Evolutionary conservation across 2,797 vertebrate genomes (phyloP).

Genomic region (Botia almorhae): DNA sequence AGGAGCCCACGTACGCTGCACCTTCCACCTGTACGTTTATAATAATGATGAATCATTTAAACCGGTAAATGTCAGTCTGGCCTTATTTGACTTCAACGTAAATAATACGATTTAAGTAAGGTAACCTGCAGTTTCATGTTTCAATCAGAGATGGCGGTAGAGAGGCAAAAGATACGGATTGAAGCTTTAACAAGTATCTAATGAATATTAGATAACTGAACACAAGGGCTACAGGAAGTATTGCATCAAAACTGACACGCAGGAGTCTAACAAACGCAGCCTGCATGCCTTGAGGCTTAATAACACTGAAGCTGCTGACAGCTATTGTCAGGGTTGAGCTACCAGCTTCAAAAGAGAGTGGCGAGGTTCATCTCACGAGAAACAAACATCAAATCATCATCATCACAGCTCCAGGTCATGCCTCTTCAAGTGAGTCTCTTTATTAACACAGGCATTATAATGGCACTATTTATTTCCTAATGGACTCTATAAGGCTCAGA

Average conservation of each 20-base stretch:
- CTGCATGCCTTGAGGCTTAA: slow-evolving; percentile 19
- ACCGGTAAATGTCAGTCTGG: too few species aligned
- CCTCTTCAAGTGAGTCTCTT: neutral
- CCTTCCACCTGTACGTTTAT: slow-evolving; percentile 87
- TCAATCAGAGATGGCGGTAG: too few species aligned
- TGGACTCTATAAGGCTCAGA: slow-evolving; percentile 4
- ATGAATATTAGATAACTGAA: too few species aligned
- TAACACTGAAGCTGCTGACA: neutral
- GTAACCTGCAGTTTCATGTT: too few species aligned
- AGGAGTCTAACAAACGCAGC: neutral
- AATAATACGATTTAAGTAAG: too few species aligned
- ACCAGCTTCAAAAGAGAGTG: slow-evolving; percentile 23
- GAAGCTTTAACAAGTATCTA: too few species aligned
- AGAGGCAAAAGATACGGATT: too few species aligned
- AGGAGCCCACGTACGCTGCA: slow-evolving; percentile 89
- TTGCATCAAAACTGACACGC: too few species aligned
- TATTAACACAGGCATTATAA: neutral
- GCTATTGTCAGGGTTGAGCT: neutral
- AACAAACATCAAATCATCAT: slow-evolving; percentile 45
- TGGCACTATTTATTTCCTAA: slow-evolving; percentile 13
- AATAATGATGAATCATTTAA: too few species aligned
- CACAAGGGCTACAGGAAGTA: too few species aligned
- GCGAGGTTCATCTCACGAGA: slow-evolving; percentile 22
- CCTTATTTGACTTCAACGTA: too few species aligned
- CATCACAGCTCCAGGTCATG: slow-evolving; percentile 13